These are phyloP conservation scores for Platysternon megacephalum DNA, from an alignment of 2,113 vertebrate species.

Conservation along the genomic window DNA sequence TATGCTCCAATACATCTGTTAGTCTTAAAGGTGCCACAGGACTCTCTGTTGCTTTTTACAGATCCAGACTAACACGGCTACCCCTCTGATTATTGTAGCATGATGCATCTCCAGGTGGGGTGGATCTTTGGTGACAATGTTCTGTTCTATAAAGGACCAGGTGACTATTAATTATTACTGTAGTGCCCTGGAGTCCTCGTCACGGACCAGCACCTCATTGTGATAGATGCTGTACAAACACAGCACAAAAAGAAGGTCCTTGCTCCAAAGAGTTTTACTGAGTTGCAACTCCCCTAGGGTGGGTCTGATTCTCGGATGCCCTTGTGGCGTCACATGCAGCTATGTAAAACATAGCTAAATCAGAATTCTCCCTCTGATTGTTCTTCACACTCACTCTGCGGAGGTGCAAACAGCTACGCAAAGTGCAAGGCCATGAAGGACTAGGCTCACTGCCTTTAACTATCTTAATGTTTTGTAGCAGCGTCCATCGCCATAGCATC, in stretches of 20 bases:
- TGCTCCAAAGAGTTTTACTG: not conserved
- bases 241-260: not conserved
- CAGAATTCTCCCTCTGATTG: not conserved
- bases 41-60: too few species aligned
- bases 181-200: not conserved
- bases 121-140: not conserved
- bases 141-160: not conserved
- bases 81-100: rapidly evolving
- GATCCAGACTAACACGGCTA: too few species aligned
- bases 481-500: not conserved
- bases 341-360: not conserved
- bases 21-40: too few species aligned
- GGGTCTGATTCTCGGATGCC: not conserved
- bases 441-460: rapidly evolving
- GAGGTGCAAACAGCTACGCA: not conserved
- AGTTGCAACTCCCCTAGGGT: rapidly evolving
- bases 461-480: not conserved
- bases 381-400: rapidly evolving
- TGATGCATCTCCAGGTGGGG: not conserved
- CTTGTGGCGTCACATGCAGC: not conserved
- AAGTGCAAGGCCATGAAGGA: not conserved
- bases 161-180: rapidly evolving
- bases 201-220: not conserved
- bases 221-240: not conserved
- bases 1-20: too few species aligned